Conservation (phyloP, 2,797 vertebrate species). For the Micromesistius poutassou region DNA sequence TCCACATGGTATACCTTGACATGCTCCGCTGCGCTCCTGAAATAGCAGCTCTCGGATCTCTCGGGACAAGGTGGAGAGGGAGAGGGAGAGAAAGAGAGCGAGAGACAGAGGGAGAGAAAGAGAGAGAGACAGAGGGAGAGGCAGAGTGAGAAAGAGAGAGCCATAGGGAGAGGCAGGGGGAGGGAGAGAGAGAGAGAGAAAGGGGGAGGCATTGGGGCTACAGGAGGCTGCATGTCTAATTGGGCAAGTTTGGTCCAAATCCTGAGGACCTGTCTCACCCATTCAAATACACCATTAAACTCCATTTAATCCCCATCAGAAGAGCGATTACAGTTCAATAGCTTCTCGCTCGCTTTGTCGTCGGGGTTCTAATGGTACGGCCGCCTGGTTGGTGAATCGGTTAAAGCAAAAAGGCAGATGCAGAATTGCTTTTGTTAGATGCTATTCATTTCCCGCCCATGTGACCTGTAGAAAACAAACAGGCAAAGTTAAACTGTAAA, state of each 20-base stretch:
- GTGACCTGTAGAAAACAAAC: background rate
- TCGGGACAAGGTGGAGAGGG: slow-evolving; percentile 11
- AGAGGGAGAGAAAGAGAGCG: slow-evolving; percentile 13
- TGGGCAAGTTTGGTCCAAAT: slow-evolving; percentile 8
- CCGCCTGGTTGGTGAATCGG: background rate
- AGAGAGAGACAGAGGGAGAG: background rate
- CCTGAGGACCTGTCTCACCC: background rate
- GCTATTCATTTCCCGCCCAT: background rate
- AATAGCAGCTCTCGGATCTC: slow-evolving; percentile 42
- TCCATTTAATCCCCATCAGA: slow-evolving; percentile 23
- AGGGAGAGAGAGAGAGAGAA: slow-evolving; percentile 14
- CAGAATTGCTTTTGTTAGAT: background rate
- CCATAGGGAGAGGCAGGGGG: slow-evolving; percentile 11
- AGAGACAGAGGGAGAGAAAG: slow-evolving; percentile 21
- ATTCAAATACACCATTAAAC: slow-evolving; percentile 3
- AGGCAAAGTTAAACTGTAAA: background rate
- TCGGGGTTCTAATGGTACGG: background rate
- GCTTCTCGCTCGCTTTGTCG: slow-evolving; percentile 2
- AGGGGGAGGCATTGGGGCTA: background rate
- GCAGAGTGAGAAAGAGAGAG: slow-evolving; percentile 16
- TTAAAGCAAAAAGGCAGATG: background rate
- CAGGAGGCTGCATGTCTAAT: slow-evolving; percentile 1
- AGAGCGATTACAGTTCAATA: slow-evolving; percentile 33
- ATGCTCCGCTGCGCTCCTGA: slow-evolving; percentile 38
- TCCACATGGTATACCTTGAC: slow-evolving; percentile 52